A percentile compares a stretch with the other conserved stretches of the same genome.
These are phyloP conservation scores for Rhabdophis nuchalis DNA, from an alignment of 2,797 vertebrate genomes.

Conservation along the genomic window DNA sequence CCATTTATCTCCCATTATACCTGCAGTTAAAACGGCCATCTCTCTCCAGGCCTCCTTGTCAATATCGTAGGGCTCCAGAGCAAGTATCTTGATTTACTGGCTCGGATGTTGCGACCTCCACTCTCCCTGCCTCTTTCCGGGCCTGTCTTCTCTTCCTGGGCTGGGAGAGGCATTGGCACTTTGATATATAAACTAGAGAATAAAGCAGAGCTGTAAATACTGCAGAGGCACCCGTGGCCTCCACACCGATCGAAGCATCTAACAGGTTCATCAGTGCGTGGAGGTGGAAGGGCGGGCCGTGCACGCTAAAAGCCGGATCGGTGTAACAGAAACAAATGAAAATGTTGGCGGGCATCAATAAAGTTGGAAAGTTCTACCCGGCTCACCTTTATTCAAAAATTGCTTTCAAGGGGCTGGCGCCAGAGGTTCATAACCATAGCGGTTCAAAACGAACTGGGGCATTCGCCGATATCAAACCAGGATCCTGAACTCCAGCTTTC, in stretches of 20 bases:
- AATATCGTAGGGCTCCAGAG: slow-evolving; percentile 45
- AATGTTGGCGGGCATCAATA: slow-evolving; percentile 36
- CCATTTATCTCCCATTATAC: slow-evolving; percentile 50
- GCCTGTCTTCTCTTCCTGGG: slow-evolving; percentile 54
- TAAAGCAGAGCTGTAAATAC: slow-evolving; percentile 55
- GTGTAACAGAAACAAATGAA: neutral
- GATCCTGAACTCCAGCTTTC: slow-evolving; percentile 39
- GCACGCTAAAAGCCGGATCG: fast-evolving
- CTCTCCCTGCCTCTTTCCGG: slow-evolving; percentile 56
- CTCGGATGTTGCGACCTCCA: slow-evolving; percentile 38
- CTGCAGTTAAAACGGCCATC: slow-evolving; percentile 56
- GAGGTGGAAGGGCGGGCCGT: neutral
- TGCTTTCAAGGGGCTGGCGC: slow-evolving; percentile 4
- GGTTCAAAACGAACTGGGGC: slow-evolving; percentile 28
- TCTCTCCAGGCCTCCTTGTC: slow-evolving; percentile 60
- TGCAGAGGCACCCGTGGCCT: slow-evolving; percentile 7
- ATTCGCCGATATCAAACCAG: slow-evolving; percentile 37
- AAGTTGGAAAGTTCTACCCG: slow-evolving; percentile 32
- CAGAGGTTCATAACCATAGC: slow-evolving; percentile 38
- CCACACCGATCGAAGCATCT: slow-evolving; percentile 33
- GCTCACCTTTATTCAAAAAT: neutral
- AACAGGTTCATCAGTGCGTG: slow-evolving; percentile 18
- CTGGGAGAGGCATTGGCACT: slow-evolving; percentile 63
- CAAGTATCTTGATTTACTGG: slow-evolving; percentile 49
- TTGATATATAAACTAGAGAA: slow-evolving; percentile 58